phyloP scores from a whole-genome alignment of 1,140 invertebrate species.

The Drosophila pruinosa region DNA sequence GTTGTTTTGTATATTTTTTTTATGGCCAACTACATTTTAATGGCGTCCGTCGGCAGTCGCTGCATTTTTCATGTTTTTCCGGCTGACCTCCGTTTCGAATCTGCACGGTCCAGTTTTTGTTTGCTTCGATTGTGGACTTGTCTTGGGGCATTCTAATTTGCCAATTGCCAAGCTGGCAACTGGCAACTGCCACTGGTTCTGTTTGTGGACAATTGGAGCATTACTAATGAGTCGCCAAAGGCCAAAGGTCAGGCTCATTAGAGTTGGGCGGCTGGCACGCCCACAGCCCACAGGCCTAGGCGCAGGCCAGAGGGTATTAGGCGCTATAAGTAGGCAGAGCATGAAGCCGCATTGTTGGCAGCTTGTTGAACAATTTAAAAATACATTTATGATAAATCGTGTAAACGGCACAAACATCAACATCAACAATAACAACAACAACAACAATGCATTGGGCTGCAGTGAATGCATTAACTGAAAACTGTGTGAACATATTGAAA shows the following conservation, averaged over 20 bases:
- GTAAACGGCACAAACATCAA: conserved; percentile 49
- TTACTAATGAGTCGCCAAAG: conserved; percentile 60
- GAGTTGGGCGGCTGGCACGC: conserved; percentile 29
- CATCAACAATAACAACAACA: not conserved
- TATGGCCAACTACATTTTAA: conserved; percentile 55
- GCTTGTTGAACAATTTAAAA: conserved; percentile 71
- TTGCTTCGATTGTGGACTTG: conserved; percentile 51
- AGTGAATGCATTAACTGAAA: conserved; percentile 55
- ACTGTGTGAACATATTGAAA: conserved; percentile 73
- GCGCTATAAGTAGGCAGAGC: conserved; percentile 28
- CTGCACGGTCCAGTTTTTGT: conserved; percentile 35
- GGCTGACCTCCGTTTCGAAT: conserved; percentile 65
- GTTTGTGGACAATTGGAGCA: conserved; percentile 53
- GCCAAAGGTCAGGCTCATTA: conserved; percentile 65
- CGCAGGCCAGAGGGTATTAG: no score
- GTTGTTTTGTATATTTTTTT: conserved; percentile 31
- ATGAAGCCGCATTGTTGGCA: conserved; percentile 46
- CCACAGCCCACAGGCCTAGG: conserved; percentile 11
- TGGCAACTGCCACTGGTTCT: not conserved
- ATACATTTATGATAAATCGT: conserved; percentile 60
- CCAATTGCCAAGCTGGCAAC: conserved; percentile 51
- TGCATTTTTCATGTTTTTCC: conserved; percentile 81
- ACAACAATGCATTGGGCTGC: conserved; percentile 30
- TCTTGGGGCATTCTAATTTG: conserved; percentile 70
- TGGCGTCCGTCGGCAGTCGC: conserved; percentile 38